These are phyloP conservation scores for Lepidochitona cinerea DNA, from an alignment of 2,888 invertebrate species.

Conservation along the genomic window DNA sequence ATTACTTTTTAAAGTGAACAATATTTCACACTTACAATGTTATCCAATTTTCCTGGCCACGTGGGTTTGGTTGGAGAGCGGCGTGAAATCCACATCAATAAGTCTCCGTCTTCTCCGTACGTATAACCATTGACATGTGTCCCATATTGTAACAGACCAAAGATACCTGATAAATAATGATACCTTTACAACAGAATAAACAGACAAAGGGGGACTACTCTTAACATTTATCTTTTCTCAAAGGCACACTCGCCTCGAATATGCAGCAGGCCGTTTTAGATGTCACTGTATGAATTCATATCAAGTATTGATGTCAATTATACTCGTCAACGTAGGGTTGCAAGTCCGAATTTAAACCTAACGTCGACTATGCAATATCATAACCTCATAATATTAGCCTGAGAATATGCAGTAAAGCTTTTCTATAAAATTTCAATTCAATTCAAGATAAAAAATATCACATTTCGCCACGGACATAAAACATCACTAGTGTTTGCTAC, in stretches of 20 bases:
- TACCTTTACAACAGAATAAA: conserved; percentile 7
- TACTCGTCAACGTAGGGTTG: no score
- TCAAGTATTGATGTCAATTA: no score
- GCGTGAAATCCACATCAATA: conserved; percentile 94
- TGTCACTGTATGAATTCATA: no score
- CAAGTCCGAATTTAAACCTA: not conserved
- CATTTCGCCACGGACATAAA: no score
- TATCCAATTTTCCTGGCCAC: conserved; percentile 96
- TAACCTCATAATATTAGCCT: not conserved
- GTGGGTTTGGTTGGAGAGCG: conserved; percentile 93
- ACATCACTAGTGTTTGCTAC: not conserved
- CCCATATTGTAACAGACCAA: conserved; percentile 94
- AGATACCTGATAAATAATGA: conserved; percentile 75
- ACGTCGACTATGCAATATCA: not conserved
- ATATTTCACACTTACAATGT: conserved; percentile 79
- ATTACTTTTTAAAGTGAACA: no score
- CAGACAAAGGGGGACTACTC: not conserved
- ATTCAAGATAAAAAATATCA: not conserved
- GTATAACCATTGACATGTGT: conserved; percentile 96
- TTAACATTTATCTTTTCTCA: no score
- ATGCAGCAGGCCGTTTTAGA: no score
- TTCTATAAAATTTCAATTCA: not conserved
- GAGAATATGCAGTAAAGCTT: not conserved
- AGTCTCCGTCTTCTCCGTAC: conserved; percentile 84
- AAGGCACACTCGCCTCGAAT: no score